These are phyloP conservation scores for Diadumene lineata DNA, from an alignment of 92 coral and sea anemone genomes.

Conservation along the genomic window DNA sequence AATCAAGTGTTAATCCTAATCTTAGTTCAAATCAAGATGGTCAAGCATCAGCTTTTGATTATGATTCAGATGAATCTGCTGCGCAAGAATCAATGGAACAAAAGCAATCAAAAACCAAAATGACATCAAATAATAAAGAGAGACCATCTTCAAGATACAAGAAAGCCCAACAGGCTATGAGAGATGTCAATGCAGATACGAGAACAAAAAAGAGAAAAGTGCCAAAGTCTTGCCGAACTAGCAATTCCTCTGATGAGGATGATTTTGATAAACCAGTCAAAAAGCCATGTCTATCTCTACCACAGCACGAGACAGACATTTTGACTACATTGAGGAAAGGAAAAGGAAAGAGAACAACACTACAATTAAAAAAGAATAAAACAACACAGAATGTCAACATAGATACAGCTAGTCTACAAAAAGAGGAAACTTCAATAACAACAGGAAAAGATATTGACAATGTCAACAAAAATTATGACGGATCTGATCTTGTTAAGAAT, in stretches of 20 bases:
- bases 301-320: constrained; percentile 1
- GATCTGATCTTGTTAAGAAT: neutral
- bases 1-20: neutral
- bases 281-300: constrained; percentile 17
- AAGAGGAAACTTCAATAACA: neutral
- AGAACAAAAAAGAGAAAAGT: constrained; percentile 13
- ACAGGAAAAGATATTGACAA: neutral
- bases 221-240: neutral
- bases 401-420: neutral
- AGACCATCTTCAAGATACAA: constrained; percentile 11
- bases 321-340: neutral
- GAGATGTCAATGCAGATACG: constrained; percentile 9
- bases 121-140: constrained; percentile 14
- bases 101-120: constrained; percentile 11
- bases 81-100: too few species aligned
- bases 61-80: constrained; percentile 24
- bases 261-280: constrained; percentile 28
- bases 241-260: constrained; percentile 19
- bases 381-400: constrained; percentile 11
- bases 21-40: neutral
- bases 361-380: constrained; percentile 24
- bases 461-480: neutral
- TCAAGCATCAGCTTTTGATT: constrained; percentile 27
- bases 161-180: constrained; percentile 30
- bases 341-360: neutral